Evolutionary conservation across 2,888 invertebrate species (phyloP).

Genomic region (Drosophila mercatorum): DNA sequence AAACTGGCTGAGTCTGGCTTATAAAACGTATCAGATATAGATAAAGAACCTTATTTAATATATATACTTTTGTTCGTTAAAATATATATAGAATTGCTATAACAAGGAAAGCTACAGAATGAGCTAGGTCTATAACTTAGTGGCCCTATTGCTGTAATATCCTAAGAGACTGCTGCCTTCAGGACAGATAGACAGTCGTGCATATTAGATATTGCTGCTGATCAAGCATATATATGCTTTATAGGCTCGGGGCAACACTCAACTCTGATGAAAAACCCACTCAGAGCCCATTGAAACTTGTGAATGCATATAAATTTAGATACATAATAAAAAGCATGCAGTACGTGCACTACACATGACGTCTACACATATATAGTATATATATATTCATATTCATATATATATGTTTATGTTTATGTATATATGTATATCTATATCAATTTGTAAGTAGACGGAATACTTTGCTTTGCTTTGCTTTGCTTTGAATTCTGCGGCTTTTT

Average conservation of each 20-base stretch:
- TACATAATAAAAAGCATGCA: not conserved
- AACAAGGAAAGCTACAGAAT: too few species aligned
- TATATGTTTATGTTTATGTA: constrained; percentile 10
- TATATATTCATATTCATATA: not conserved
- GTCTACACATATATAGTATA: not conserved
- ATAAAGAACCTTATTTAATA: too few species aligned
- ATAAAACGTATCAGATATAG: too few species aligned
- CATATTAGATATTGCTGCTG: not conserved
- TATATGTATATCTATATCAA: constrained; percentile 31
- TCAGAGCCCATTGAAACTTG: not conserved
- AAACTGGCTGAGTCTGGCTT: too few species aligned
- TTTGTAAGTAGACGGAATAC: constrained; percentile 33
- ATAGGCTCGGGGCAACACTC: too few species aligned
- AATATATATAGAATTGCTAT: too few species aligned
- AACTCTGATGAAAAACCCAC: not conserved
- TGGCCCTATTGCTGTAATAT: too few species aligned
- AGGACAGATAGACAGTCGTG: too few species aligned
- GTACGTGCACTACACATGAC: constrained; percentile 1
- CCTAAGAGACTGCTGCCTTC: too few species aligned
- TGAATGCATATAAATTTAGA: not conserved
- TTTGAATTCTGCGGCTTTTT: constrained; percentile 52
- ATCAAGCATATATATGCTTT: not conserved
- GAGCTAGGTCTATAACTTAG: too few species aligned
- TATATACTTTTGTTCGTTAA: too few species aligned
- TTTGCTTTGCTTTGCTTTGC: constrained; percentile 39